A percentile compares a stretch with the other conserved stretches of the same genome.
Evolutionary conservation across 2,113 vertebrate species (phyloP).

Genomic region (Anhinga anhinga): DNA sequence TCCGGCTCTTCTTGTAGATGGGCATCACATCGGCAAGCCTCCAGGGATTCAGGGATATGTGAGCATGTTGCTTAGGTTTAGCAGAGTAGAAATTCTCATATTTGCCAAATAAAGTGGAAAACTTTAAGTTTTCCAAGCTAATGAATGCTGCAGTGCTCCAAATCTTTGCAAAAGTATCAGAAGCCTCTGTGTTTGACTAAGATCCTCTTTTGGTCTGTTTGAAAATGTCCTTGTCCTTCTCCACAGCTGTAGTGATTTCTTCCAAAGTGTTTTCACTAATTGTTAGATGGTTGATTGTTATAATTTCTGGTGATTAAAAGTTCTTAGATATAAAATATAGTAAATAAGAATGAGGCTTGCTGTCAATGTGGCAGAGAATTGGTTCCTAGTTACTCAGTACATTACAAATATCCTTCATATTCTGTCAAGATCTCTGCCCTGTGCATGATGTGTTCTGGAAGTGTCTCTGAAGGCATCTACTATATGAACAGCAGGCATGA

Average conservation of each 20-base stretch:
- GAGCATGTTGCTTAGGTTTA: neutral
- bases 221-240: neutral
- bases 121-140: neutral
- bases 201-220: neutral
- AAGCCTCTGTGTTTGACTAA: neutral
- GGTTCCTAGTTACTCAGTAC: neutral
- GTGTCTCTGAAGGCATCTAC: neutral
- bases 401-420: neutral
- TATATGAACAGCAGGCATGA: neutral
- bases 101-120: neutral
- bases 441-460: neutral
- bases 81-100: neutral
- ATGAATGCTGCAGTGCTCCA: neutral
- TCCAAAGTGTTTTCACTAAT: neutral
- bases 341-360: neutral
- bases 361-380: neutral
- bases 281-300: neutral
- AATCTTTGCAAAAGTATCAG: neutral
- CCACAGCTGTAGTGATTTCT: neutral
- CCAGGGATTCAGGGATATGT: neutral
- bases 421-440: neutral
- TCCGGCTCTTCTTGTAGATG: no score
- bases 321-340: neutral
- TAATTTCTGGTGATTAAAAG: neutral
- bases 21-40: no score